Percentiles rank a stretch among this genome's conserved stretches.
Evolutionary conservation across 1,140 invertebrate genomes (phyloP).

Genomic region (Eufriesea mexicana): DNA sequence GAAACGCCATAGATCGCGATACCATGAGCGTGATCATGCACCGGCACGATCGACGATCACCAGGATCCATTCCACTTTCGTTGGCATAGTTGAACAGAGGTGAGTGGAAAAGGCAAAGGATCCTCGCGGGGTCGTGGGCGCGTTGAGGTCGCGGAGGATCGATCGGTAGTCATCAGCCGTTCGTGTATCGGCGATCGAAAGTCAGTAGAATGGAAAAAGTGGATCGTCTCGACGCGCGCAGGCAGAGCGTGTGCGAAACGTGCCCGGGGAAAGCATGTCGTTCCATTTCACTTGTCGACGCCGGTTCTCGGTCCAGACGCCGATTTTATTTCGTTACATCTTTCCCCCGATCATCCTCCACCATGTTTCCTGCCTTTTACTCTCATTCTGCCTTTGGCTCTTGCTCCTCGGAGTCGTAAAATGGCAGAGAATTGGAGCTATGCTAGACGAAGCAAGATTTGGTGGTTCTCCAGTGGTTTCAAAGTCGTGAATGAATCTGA

Average conservation of each 20-base stretch:
- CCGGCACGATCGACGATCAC: neutral
- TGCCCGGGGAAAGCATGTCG: conserved; percentile 67
- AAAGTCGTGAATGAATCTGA: too few species aligned
- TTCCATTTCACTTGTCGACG: conserved; percentile 67
- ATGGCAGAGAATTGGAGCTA: too few species aligned
- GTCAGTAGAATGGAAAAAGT: conserved; percentile 64
- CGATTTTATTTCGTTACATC: neutral
- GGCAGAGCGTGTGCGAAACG: conserved; percentile 40
- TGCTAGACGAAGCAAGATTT: too few species aligned
- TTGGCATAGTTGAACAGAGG: neutral
- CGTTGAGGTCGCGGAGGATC: neutral
- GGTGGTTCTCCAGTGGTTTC: too few species aligned
- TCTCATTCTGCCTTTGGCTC: too few species aligned
- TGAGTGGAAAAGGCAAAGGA: conserved; percentile 4
- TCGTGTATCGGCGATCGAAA: conserved; percentile 54
- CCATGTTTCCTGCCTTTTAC: too few species aligned
- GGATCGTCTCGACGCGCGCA: conserved; percentile 50
- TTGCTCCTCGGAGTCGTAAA: too few species aligned
- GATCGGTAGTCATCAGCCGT: neutral
- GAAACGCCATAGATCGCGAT: neutral
- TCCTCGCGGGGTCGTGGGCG: neutral
- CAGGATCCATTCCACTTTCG: conserved; percentile 1
- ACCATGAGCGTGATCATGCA: neutral
- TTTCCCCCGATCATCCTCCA: too few species aligned
- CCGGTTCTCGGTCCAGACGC: conserved; percentile 31